A percentile compares a stretch with the other conserved stretches of the same genome.
Evolutionary conservation across 2,888 invertebrate genomes (phyloP).

Genomic region (Venustoraphidia nigricollis): DNA sequence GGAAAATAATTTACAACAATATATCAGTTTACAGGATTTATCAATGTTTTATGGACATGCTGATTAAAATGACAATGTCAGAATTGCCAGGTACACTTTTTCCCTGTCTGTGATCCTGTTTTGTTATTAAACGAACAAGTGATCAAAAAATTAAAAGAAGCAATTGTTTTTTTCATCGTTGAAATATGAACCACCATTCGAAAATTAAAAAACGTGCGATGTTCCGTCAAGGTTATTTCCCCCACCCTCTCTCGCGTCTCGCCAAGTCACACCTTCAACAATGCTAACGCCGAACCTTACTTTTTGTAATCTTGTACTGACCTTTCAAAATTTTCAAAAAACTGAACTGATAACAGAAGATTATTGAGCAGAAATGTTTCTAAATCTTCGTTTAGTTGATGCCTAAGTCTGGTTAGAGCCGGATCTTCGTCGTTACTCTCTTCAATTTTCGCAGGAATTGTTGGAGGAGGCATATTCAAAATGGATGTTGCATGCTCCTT

Average conservation of each 20-base stretch:
- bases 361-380: constrained; percentile 63
- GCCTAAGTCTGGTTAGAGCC: constrained; percentile 37
- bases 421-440: constrained; percentile 31
- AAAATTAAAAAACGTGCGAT: no score
- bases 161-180: no score
- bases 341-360: constrained; percentile 57
- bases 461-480: no score
- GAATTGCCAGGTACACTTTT: background rate
- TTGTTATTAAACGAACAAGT: background rate
- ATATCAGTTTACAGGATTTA: no score
- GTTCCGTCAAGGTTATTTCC: no score
- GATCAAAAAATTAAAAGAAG: background rate
- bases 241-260: no score
- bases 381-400: constrained; percentile 41
- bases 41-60: no score
- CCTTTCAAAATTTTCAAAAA: constrained; percentile 66
- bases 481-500: no score
- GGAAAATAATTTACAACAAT: no score
- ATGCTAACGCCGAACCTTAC: no score
- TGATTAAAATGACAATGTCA: background rate
- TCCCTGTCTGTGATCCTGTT: background rate
- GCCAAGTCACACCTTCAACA: no score
- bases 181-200: no score
- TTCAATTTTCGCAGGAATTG: background rate
- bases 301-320: constrained; percentile 31